Percentiles rank a stretch among this genome's conserved stretches.
Conservation (phyloP, 2,888 invertebrate genomes). For the Drosophila vallismaia region DNA sequence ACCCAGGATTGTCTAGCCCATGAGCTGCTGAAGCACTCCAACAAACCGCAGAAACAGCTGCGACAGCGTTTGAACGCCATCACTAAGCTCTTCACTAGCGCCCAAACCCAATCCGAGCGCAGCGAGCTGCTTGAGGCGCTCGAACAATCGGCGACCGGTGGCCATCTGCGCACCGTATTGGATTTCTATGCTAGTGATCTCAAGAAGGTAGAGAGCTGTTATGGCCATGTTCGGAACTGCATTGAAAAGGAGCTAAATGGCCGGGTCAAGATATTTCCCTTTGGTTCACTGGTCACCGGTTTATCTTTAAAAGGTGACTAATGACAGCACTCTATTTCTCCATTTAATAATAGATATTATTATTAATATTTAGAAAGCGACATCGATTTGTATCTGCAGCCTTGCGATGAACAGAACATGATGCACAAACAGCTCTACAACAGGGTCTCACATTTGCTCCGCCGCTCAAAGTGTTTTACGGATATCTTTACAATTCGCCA, state of each 20-base stretch:
- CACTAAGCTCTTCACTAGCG: constrained; percentile 46
- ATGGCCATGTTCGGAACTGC: constrained; percentile 58
- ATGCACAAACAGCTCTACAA: constrained; percentile 72
- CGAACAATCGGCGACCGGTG: constrained; percentile 40
- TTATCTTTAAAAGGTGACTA: constrained; percentile 86
- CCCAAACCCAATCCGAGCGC: constrained; percentile 59
- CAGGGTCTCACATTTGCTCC: constrained; percentile 83
- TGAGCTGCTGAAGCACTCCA: constrained; percentile 72
- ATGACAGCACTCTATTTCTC: background rate
- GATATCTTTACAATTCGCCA: constrained; percentile 87
- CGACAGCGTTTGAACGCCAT: constrained; percentile 61
- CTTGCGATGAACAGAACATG: constrained; percentile 7
- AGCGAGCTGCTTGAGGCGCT: constrained; percentile 48
- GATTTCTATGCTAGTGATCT: constrained; percentile 58
- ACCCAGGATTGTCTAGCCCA: constrained; percentile 76
- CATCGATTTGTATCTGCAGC: constrained; percentile 88
- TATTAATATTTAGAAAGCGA: constrained; percentile 86
- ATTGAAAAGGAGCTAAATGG: constrained; percentile 72
- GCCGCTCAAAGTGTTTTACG: constrained; percentile 84
- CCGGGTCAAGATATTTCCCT: constrained; percentile 84
- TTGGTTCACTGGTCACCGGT: constrained; percentile 90
- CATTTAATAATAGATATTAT: background rate
- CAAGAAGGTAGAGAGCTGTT: constrained; percentile 58
- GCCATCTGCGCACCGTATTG: constrained; percentile 62
- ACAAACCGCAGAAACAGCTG: constrained; percentile 51